A percentile compares a stretch with the other conserved stretches of the same genome.
Conservation (phyloP, 1,140 invertebrate species). For the Rhynchophorus ferrugineus region DNA sequence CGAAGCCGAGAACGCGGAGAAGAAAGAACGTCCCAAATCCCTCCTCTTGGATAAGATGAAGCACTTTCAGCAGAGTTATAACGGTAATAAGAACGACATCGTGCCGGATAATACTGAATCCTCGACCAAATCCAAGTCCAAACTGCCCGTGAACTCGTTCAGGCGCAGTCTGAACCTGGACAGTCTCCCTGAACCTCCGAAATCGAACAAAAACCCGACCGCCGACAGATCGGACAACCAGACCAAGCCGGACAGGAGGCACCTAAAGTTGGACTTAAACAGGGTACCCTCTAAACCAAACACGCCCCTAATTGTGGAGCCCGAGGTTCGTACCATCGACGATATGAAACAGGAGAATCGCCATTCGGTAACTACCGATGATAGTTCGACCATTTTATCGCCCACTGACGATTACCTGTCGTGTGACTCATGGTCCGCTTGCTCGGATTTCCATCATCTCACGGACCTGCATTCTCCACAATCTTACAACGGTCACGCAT, state of each 20-base stretch:
- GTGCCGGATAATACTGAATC: conserved; percentile 5
- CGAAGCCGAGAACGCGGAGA: conserved; percentile 16
- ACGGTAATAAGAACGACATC: conserved; percentile 24
- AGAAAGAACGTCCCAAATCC: conserved; percentile 28
- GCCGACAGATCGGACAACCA: conserved; percentile 6
- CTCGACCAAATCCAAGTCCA: conserved; percentile 31
- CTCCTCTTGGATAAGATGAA: conserved; percentile 29
- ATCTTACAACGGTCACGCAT: conserved; percentile 43
- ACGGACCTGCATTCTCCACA: conserved; percentile 43
- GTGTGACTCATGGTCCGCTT: conserved; percentile 62
- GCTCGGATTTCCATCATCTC: conserved; percentile 47
- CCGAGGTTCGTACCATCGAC: neutral
- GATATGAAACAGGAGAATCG: conserved; percentile 39
- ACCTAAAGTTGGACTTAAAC: conserved; percentile 61
- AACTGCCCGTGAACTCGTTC: conserved; percentile 34
- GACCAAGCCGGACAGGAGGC: conserved; percentile 39
- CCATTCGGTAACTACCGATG: conserved; percentile 38
- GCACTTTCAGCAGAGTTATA: conserved; percentile 23
- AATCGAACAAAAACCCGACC: conserved; percentile 15
- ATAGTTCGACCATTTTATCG: conserved; percentile 46
- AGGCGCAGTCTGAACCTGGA: conserved; percentile 36
- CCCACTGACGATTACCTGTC: conserved; percentile 54
- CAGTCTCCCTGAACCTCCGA: conserved; percentile 25
- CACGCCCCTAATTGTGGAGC: conserved; percentile 21
- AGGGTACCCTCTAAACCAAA: conserved; percentile 49